phyloP scores from a whole-genome alignment of 2,797 vertebrate genomes.

The Craterocephalus amniculus region DNA sequence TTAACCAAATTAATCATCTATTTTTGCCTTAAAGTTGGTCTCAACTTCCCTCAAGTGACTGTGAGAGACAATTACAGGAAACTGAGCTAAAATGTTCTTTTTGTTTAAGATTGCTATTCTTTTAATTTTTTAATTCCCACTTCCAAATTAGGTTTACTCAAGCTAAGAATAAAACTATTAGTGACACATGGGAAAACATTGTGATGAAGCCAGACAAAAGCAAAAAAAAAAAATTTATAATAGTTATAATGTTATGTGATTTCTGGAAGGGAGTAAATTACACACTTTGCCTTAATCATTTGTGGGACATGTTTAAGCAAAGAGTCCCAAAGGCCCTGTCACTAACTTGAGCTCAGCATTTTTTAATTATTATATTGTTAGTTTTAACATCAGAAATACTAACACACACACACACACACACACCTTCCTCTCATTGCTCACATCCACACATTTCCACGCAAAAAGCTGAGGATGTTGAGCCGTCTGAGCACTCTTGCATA shows the following conservation, averaged over 20 bases:
- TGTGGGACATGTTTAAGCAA: not conserved
- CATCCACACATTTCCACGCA: constrained; percentile 19
- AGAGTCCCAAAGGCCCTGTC: not conserved
- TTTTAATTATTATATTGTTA: constrained; percentile 9
- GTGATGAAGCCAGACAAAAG: not conserved
- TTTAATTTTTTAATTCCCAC: not conserved
- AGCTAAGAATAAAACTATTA: not conserved
- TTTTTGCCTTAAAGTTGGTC: not conserved
- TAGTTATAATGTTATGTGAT: not conserved
- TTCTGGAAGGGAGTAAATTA: not conserved
- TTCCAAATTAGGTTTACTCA: not conserved
- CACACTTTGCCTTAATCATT: not conserved
- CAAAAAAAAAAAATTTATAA: not conserved
- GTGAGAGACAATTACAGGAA: not conserved
- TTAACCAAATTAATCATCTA: not conserved
- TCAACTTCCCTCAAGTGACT: not conserved
- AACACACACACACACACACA: not conserved
- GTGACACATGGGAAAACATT: not conserved
- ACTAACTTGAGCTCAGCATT: not conserved
- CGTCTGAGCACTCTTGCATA: constrained; percentile 53
- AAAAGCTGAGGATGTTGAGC: constrained; percentile 38
- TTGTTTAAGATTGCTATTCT: not conserved
- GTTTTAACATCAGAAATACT: not conserved
- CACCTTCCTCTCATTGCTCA: not conserved
- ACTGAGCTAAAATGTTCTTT: not conserved